A percentile compares a stretch with the other conserved stretches of the same genome.
These are phyloP conservation scores for Perca fluviatilis DNA, from an alignment of 2,113 vertebrate genomes.

Conservation along the genomic window DNA sequence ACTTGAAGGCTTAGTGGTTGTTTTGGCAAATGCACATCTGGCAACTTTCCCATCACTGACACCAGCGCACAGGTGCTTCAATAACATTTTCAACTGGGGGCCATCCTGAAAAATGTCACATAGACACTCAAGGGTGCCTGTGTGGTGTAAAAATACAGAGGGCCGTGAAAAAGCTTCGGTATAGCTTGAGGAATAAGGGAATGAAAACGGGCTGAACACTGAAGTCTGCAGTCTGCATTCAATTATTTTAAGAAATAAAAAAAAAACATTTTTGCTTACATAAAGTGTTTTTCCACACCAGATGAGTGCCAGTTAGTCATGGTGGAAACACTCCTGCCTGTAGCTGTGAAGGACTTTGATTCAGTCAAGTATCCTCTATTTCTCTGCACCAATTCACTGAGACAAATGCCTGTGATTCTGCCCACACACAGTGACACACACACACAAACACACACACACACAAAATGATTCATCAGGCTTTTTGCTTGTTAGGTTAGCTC, in stretches of 20 bases:
- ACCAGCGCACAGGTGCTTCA: too few relatives aligned
- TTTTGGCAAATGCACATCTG: too few relatives aligned
- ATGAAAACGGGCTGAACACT: too few relatives aligned
- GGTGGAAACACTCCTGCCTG: background rate
- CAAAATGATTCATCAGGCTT: conserved; percentile 39
- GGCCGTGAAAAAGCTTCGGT: too few relatives aligned
- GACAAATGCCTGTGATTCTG: conserved; percentile 10
- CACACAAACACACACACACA: background rate
- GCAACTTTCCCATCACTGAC: too few relatives aligned
- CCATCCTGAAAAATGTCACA: too few relatives aligned
- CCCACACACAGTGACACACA: background rate
- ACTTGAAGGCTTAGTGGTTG: too few relatives aligned
- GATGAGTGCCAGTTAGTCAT: background rate
- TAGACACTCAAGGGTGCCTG: too few relatives aligned
- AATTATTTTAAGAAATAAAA: background rate
- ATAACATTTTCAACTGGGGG: too few relatives aligned
- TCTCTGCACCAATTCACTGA: conserved; percentile 3
- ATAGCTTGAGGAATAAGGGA: too few relatives aligned
- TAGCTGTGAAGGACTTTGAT: background rate
- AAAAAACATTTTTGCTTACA: background rate
- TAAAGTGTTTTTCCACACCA: background rate
- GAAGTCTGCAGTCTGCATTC: too few relatives aligned
- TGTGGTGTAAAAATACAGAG: too few relatives aligned
- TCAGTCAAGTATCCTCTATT: conserved; percentile 16
- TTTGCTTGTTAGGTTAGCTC: conserved; percentile 23